These are phyloP conservation scores for Platanista minor DNA, from an alignment of 2,113 vertebrate genomes.

Conservation along the genomic window DNA sequence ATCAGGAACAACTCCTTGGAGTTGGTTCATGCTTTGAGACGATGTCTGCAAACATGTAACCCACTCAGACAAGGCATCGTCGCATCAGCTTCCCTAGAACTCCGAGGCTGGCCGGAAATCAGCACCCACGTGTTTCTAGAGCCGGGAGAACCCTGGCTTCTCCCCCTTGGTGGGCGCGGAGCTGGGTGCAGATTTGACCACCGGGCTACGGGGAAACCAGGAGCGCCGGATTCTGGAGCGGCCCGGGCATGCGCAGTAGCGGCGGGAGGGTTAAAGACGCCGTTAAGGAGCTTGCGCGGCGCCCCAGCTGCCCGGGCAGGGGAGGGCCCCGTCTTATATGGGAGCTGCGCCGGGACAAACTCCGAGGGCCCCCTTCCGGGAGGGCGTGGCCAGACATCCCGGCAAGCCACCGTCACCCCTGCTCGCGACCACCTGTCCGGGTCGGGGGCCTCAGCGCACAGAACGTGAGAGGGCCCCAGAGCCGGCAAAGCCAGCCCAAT, in stretches of 20 bases:
- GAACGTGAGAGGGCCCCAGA: too few species aligned
- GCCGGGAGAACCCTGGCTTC: rapidly evolving
- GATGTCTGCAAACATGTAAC: not conserved
- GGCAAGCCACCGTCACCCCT: rapidly evolving
- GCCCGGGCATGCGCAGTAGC: not conserved
- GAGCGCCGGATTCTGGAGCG: rapidly evolving
- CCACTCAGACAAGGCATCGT: not conserved
- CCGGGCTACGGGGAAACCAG: not conserved
- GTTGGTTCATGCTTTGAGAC: not conserved
- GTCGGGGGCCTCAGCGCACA: rapidly evolving
- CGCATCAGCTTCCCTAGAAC: not conserved
- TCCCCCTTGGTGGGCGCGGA: rapidly evolving
- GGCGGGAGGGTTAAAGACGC: rapidly evolving
- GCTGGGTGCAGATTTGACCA: not conserved
- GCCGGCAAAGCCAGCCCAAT: not conserved
- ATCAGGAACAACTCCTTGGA: not conserved
- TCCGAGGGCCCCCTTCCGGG: rapidly evolving
- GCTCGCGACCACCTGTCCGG: rapidly evolving
- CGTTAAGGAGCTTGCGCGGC: rapidly evolving
- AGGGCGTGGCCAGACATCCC: rapidly evolving
- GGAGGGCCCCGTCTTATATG: not conserved
- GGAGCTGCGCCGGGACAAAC: slow-evolving; percentile 63
- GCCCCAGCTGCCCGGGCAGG: rapidly evolving
- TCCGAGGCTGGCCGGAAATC: not conserved
- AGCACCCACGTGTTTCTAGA: rapidly evolving